Percentiles rank a stretch among this genome's conserved stretches.
These are phyloP conservation scores for Columba janthina DNA, from an alignment of 2,113 vertebrate genomes.

Conservation along the genomic window DNA sequence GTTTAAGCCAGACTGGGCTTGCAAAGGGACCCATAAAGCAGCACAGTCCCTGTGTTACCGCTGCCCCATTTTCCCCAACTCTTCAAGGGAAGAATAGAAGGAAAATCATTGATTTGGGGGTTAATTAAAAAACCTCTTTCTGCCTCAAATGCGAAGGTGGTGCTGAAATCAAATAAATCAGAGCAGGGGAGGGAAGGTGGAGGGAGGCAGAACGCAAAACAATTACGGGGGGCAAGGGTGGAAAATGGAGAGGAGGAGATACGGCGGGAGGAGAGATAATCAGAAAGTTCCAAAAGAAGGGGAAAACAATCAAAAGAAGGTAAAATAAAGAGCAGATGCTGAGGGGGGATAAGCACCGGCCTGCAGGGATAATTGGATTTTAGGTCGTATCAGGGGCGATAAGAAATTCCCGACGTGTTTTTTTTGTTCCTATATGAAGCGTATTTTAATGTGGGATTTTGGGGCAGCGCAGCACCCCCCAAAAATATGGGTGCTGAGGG, in stretches of 20 bases:
- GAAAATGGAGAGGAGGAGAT: not conserved
- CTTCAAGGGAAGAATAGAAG: not conserved
- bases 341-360: slow-evolving; percentile 37
- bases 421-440: not conserved
- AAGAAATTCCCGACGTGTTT: not conserved
- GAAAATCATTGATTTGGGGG: not conserved
- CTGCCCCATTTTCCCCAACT: not conserved
- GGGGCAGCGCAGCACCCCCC: accelerated
- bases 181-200: not conserved
- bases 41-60: accelerated
- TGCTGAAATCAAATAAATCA: not conserved
- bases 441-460: not conserved
- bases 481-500: accelerated
- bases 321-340: slow-evolving; percentile 63
- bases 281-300: not conserved
- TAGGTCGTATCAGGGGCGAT: not conserved
- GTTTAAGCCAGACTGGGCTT: not conserved
- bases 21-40: accelerated
- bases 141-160: not conserved
- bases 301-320: slow-evolving; percentile 20
- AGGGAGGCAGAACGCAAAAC: not conserved
- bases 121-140: not conserved
- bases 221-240: not conserved
- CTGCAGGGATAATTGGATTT: slow-evolving; percentile 54
- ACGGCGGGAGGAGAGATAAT: not conserved